Evolutionary conservation across 2,113 vertebrate species (phyloP), one percentile per base, ranked within the genome.

Genomic region (Mus spicilegus): DNA sequence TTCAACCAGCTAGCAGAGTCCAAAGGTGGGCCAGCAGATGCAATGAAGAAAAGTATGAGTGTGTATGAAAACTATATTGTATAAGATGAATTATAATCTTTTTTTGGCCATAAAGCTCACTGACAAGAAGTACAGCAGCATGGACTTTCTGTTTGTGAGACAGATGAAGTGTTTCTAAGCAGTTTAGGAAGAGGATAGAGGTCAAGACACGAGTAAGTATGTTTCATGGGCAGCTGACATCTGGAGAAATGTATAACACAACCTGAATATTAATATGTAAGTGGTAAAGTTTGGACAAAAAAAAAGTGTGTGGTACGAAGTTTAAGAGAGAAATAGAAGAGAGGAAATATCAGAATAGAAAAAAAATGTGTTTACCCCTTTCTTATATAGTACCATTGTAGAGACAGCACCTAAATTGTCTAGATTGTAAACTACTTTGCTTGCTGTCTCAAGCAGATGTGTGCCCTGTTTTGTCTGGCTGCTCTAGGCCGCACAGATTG

Each of bases 381-480:
- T 93, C 22, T 75, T 75, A 20, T 17, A 72, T 2, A 81, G 42
- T n/a, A 16, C 22, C 51, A 36, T 58, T 2, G 2, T 76, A 58
- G 7, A 58, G 0, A 39, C 28, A 36, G 33, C 5, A 65, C 14
- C n/a, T 63, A 72, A 24, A 3, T 81, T 49, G 61, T 4, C 13
- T 82, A 67, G 20, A 46, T 85, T 92, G 90, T 88, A 87, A 73
- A 36, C 1, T 39, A 4, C 13, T 63, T 65, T 82, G 3, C 10
- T 0, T 20, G 33, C 2, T 42, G 11, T 11, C 36, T 13, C 20
- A n/a, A 30, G 24, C 6, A 36, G 19, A 2, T 22, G 3, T 39
- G 20, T 0, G 49, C 42, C 42, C 42, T 42, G 42, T 42, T 42
- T 42, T 42, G 42, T 42, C 2, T 42, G 42, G 42, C 4, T 72